Evolutionary conservation across 1,140 invertebrate genomes (phyloP).

Genomic region (Hestina assimilis): DNA sequence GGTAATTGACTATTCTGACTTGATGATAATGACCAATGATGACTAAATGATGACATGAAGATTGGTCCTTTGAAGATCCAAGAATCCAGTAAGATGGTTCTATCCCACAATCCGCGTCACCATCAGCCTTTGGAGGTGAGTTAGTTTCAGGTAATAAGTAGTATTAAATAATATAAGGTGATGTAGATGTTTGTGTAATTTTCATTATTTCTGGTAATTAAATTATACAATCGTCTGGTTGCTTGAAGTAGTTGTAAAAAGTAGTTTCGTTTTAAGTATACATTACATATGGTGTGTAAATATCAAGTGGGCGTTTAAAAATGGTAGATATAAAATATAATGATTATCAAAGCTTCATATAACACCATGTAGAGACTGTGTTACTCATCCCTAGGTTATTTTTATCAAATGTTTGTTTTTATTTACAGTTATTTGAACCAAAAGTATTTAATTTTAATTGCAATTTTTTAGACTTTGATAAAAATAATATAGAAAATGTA

Average conservation of each 20-base stretch:
- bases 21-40: conserved; percentile 8
- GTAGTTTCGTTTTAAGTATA: conserved; percentile 1
- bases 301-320: not conserved
- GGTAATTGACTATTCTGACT: not conserved
- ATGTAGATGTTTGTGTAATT: conserved; percentile 21
- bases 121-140: conserved; percentile 56
- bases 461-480: not conserved
- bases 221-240: conserved; percentile 8
- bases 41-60: conserved; percentile 33
- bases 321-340: not conserved
- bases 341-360: not conserved
- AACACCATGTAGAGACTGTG: not conserved
- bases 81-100: conserved; percentile 39
- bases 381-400: not conserved
- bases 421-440: too few relatives aligned
- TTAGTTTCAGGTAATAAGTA: conserved; percentile 27
- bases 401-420: not conserved
- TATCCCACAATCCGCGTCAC: conserved; percentile 50
- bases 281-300: conserved; percentile 1
- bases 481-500: not conserved
- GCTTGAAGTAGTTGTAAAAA: conserved; percentile 6
- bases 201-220: not conserved
- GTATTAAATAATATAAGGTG: not conserved
- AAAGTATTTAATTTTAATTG: too few relatives aligned
- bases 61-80: conserved; percentile 27